These are phyloP conservation scores for Motacilla tschutschensis DNA, from an alignment of 2,113 vertebrate species.

Conservation along the genomic window DNA sequence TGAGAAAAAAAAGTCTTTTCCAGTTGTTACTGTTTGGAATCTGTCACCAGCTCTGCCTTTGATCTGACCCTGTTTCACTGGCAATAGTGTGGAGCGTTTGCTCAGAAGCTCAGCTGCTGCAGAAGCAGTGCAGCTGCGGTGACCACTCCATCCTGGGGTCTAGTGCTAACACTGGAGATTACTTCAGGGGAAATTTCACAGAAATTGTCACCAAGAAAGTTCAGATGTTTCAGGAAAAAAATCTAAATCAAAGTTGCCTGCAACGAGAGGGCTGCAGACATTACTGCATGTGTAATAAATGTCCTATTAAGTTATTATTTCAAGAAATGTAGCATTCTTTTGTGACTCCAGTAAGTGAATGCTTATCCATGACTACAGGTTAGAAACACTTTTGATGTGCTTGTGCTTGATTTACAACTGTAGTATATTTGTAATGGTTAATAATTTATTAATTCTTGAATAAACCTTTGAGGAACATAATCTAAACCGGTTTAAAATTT, in stretches of 20 bases:
- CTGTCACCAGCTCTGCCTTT: neutral
- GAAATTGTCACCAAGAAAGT: neutral
- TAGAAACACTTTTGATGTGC: neutral
- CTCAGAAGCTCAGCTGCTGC: neutral
- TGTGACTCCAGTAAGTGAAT: neutral
- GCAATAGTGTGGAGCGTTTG: neutral
- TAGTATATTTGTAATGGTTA: neutral
- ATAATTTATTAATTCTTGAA: neutral
- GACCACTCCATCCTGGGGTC: rapidly evolving
- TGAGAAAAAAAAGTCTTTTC: neutral
- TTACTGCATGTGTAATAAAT: neutral
- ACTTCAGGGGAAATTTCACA: neutral
- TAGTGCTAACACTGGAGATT: neutral
- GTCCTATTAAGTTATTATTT: neutral
- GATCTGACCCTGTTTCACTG: neutral
- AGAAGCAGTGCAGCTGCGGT: neutral
- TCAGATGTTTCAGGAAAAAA: neutral
- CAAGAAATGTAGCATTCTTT: neutral
- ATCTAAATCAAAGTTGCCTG: neutral
- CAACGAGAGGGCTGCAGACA: neutral
- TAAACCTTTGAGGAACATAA: neutral
- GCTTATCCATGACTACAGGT: neutral
- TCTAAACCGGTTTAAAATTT: neutral
- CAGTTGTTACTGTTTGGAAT: neutral
- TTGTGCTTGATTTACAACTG: neutral